Base-by-base conservation (phyloP, 2,888 invertebrate genomes). In the Drosophila paucipuncta region DNA sequence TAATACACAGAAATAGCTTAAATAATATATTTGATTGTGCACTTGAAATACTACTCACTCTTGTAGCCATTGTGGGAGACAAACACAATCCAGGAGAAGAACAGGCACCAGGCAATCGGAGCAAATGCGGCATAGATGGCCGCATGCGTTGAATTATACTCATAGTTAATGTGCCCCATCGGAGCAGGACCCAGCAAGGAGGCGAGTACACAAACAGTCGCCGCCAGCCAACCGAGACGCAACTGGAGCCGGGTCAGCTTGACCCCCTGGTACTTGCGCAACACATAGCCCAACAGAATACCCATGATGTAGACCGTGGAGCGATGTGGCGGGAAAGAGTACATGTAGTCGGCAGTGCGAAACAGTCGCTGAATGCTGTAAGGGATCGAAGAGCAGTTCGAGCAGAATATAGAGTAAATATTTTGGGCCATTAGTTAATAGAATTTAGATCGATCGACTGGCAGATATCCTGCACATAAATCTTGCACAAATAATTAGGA, bases 281-380 rank as follows among this genome's bases (percentile, higher is more conserved):
- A 91, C 16, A 94, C 87, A 85, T 95, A 95, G 33, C 95, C 96
- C 55, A 95, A 90, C 58, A 95, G 94, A 67, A 96, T 94, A 31
- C 96, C 96, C 94, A 96, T 95, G 52, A 95, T 95, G 82, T 96
- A 96, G 13, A 96, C 96, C 0, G 96, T 96, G 3, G 95, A 93
- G 88, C 96, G 94, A 84, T 96, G 95, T 0, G 95, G 94, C 35
- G 96, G 96, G 68, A 96, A 93, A 49, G 95, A 95, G 89, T 96
- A 96, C 94, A 96, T 96, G 54, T 95, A 94, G 92, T 96, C 95
- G 10, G 96, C 96, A 1, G 96, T 96, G 67, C 94, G 94, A 90
- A 96, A 96, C 68, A 96, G 92, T 82, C 95, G 95, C 81, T 94
- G 94, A 63, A 96, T 94, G 57, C 96, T 96, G 85, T 11, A 9